phyloP scores from a whole-genome alignment of 2,113 vertebrate species.

The Ictidomys tridecemlineatus region DNA sequence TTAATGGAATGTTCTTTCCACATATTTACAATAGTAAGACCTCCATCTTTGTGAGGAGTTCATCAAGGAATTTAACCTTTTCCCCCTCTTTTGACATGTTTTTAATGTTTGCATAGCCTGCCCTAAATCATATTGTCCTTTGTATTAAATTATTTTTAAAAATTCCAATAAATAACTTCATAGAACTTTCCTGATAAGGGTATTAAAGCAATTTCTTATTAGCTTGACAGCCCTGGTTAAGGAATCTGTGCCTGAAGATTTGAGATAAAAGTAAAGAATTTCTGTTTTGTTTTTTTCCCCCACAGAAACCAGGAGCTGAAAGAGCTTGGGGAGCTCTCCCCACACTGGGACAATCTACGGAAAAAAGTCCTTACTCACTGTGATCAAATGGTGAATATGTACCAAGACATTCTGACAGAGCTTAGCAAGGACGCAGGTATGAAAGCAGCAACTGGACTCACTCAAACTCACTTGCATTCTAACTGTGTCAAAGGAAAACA shows the following conservation, averaged over 20 bases:
- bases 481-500: not conserved
- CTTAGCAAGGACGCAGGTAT: conserved; percentile 95
- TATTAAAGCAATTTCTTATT: not conserved
- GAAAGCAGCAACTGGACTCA: not conserved
- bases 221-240: not conserved
- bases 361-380: conserved; percentile 96
- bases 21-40: not conserved
- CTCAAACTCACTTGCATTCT: not conserved
- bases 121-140: not conserved
- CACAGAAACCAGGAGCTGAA: conserved; percentile 95
- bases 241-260: not conserved
- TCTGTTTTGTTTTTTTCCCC: conserved; percentile 46
- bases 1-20: not conserved
- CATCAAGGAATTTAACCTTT: not conserved
- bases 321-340: conserved; percentile 97
- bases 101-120: not conserved
- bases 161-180: not conserved
- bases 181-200: not conserved
- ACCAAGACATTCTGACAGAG: conserved; percentile 95
- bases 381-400: conserved; percentile 93
- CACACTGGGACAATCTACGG: conserved; percentile 98
- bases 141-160: not conserved
- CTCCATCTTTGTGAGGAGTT: not conserved
- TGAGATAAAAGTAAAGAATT: not conserved
- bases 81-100: not conserved